Percentiles rank a stretch among this genome's conserved stretches.
These are phyloP conservation scores for Pseudomyrmex flavicornis DNA, from an alignment of 1,140 invertebrate genomes.

Conservation along the genomic window DNA sequence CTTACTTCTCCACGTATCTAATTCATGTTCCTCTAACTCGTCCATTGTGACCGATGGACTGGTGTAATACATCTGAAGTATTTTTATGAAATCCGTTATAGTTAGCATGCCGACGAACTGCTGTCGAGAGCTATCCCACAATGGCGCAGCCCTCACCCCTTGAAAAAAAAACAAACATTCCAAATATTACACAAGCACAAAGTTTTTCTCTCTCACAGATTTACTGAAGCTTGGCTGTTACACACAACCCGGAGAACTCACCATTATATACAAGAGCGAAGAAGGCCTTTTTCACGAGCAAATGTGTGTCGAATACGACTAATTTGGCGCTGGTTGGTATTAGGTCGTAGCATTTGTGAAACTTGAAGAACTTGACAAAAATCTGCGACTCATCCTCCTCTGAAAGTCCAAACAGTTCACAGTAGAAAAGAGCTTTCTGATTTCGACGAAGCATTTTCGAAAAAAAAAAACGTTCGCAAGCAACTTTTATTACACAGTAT, in stretches of 20 bases:
- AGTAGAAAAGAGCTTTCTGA: conserved; percentile 79
- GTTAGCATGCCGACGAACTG: conserved; percentile 99
- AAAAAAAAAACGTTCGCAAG: neutral
- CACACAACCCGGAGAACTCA: conserved; percentile 82
- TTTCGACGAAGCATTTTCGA: conserved; percentile 78
- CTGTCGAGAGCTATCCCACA: conserved; percentile 97
- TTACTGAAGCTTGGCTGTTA: too few species aligned
- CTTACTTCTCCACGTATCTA: conserved; percentile 97
- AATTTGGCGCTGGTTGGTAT: conserved; percentile 99
- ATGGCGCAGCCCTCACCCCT: conserved; percentile 97
- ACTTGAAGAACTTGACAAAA: conserved; percentile 99
- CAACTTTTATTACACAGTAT: neutral
- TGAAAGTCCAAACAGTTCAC: conserved; percentile 88
- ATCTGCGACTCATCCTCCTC: conserved; percentile 98
- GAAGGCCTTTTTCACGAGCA: conserved; percentile 99
- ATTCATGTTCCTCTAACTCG: conserved; percentile 98
- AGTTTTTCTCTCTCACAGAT: too few species aligned
- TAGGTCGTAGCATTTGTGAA: conserved; percentile 99
- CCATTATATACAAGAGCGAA: conserved; percentile 99
- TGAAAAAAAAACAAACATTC: conserved; percentile 28
- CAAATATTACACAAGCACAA: too few species aligned
- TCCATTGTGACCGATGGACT: conserved; percentile 96
- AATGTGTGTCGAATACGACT: conserved; percentile 99
- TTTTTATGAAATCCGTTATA: conserved; percentile 99
- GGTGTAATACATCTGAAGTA: conserved; percentile 98